A percentile compares a stretch with the other conserved stretches of the same genome.
Conservation (phyloP, 2,113 vertebrate genomes). For the Emydura subglobosa region DNA sequence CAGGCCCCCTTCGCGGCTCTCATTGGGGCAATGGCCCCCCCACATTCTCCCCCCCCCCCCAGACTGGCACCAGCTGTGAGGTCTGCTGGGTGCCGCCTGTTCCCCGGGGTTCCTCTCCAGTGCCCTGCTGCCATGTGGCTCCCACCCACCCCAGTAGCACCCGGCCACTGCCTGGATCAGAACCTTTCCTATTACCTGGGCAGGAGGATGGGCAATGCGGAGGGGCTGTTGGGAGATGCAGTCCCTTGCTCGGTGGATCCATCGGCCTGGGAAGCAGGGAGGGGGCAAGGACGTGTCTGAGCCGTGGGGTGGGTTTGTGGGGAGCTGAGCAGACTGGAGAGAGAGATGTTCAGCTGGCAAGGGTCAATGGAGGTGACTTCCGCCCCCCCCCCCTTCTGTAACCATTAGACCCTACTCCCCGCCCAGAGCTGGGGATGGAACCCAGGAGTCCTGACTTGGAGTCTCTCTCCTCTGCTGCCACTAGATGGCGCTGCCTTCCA, state of each 20-base stretch:
- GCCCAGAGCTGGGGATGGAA: background rate
- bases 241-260: too few species aligned
- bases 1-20: background rate
- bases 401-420: background rate
- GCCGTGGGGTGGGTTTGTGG: background rate
- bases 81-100: accelerated
- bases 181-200: too few species aligned
- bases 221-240: background rate
- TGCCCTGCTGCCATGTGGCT: too few species aligned
- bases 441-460: background rate
- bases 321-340: background rate
- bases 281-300: too few species aligned
- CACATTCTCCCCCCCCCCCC: too few species aligned
- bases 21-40: too few species aligned
- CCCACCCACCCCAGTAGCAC: too few species aligned
- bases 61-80: background rate
- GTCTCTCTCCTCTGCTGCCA: background rate
- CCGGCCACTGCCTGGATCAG: too few species aligned
- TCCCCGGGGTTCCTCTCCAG: background rate
- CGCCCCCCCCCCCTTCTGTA: too few species aligned
- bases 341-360: background rate
- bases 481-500: background rate
- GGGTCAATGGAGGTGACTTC: background rate
- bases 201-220: too few species aligned
- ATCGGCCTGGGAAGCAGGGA: too few species aligned